A percentile compares a stretch with the other conserved stretches of the same genome.
Conservation (phyloP, 2,113 vertebrate species). For the Amphilophus citrinellus region DNA sequence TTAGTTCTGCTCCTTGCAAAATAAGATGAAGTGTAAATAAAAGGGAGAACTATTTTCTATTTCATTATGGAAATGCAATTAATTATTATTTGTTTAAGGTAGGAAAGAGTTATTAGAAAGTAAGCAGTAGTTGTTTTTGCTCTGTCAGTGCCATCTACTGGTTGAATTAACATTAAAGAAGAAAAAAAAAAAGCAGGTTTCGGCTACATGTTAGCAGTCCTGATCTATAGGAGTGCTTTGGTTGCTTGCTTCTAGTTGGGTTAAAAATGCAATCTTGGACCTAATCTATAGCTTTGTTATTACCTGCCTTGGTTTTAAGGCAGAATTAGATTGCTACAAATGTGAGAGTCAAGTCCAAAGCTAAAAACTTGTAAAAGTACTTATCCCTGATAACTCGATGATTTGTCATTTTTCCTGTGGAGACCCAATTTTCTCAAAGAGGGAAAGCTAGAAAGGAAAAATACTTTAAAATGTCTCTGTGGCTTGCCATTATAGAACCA, state of each 20-base stretch:
- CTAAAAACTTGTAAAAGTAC: slow-evolving; percentile 38
- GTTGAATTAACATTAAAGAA: slow-evolving; percentile 25
- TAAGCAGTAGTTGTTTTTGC: slow-evolving; percentile 45
- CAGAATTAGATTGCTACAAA: slow-evolving; percentile 24
- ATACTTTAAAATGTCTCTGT: slow-evolving; percentile 33
- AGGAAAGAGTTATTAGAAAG: neutral
- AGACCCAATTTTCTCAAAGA: slow-evolving; percentile 48
- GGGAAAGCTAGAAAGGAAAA: slow-evolving; percentile 29
- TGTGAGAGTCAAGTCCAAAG: slow-evolving; percentile 8
- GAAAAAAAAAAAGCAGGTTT: neutral
- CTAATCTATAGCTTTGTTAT: slow-evolving; percentile 27
- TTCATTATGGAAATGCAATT: neutral
- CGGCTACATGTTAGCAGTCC: neutral
- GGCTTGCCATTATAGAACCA: slow-evolving; percentile 47
- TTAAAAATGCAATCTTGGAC: neutral
- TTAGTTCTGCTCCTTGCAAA: slow-evolving; percentile 11
- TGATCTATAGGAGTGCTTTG: neutral
- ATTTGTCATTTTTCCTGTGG: slow-evolving; percentile 35
- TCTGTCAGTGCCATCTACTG: slow-evolving; percentile 78
- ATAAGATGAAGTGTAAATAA: neutral
- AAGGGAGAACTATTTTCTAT: neutral
- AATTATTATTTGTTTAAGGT: neutral
- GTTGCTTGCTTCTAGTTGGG: neutral
- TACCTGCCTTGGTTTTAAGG: slow-evolving; percentile 1
- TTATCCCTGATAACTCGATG: slow-evolving; percentile 36